Percentiles rank a stretch among this genome's conserved stretches.
These are phyloP conservation scores for Saiga tatarica DNA, from an alignment of 2,113 vertebrate species.

Conservation along the genomic window DNA sequence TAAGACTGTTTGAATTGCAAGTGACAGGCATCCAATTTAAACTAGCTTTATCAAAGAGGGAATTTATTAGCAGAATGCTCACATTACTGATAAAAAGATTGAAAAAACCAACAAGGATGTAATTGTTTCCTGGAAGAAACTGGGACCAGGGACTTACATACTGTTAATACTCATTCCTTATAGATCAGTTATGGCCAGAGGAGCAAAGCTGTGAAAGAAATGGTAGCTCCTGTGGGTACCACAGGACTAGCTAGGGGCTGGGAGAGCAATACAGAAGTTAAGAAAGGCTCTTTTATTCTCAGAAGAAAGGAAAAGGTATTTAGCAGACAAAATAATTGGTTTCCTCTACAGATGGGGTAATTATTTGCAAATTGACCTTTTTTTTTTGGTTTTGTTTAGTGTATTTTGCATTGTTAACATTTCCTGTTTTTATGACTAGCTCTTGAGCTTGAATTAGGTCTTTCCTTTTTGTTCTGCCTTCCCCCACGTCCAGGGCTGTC, in stretches of 20 bases:
- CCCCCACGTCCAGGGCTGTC: background rate
- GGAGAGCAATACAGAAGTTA: background rate
- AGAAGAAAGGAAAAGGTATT: constrained; percentile 50
- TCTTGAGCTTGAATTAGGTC: constrained; percentile 42
- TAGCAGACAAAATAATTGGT: constrained; percentile 52
- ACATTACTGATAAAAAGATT: background rate
- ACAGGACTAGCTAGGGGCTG: background rate
- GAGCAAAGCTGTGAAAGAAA: background rate
- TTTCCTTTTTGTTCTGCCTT: constrained; percentile 23
- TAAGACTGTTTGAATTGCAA: background rate
- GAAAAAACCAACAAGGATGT: background rate
- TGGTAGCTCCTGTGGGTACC: background rate
- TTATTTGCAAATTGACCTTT: constrained; percentile 45
- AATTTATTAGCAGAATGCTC: background rate
- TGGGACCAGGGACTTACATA: background rate
- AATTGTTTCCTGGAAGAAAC: background rate
- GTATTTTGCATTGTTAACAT: constrained; percentile 33
- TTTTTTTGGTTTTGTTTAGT: constrained; percentile 22
- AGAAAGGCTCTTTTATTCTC: constrained; percentile 15
- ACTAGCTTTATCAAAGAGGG: background rate
- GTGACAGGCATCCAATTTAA: background rate
- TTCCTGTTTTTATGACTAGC: constrained; percentile 64
- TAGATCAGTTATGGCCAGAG: too few species aligned
- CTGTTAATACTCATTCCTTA: background rate
- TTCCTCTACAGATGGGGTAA: constrained; percentile 42